phyloP scores from a whole-genome alignment of 1,140 invertebrate genomes.

The Polypedilum pembai region DNA sequence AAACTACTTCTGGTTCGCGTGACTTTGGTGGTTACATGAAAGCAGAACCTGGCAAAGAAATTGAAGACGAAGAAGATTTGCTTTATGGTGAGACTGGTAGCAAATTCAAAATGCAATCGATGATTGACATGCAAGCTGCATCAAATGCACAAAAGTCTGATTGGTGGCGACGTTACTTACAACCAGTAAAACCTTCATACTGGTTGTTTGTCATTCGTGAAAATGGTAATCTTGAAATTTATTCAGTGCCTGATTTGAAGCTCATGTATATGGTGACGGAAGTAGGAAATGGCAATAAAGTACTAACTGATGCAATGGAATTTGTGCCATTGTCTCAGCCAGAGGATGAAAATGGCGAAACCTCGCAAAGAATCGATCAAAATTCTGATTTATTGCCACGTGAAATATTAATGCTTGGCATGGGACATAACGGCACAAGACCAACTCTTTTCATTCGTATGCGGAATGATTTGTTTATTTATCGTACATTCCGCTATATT shows the following conservation, averaged over 20 bases:
- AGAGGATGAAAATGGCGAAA: not conserved
- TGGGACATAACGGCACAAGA: slow-evolving; percentile 72
- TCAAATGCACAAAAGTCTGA: slow-evolving; percentile 42
- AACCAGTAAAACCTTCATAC: slow-evolving; percentile 69
- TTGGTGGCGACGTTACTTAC: slow-evolving; percentile 71
- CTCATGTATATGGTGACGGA: slow-evolving; percentile 71
- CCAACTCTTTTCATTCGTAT: slow-evolving; percentile 76
- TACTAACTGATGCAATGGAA: slow-evolving; percentile 55
- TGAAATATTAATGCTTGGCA: slow-evolving; percentile 75
- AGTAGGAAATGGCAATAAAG: slow-evolving; percentile 59
- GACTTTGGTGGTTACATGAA: slow-evolving; percentile 41
- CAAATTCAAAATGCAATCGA: slow-evolving; percentile 42
- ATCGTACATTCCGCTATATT: slow-evolving; percentile 77
- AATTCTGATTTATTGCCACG: slow-evolving; percentile 41
- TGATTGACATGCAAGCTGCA: slow-evolving; percentile 42
- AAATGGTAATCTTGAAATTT: slow-evolving; percentile 86
- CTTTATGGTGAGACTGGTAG: slow-evolving; percentile 69
- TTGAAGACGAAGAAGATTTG: slow-evolving; percentile 82
- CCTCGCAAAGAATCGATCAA: slow-evolving; percentile 34
- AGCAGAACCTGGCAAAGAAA: slow-evolving; percentile 47
- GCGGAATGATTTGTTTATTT: slow-evolving; percentile 78
- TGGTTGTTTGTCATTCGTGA: slow-evolving; percentile 81
- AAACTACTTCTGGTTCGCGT: slow-evolving; percentile 32
- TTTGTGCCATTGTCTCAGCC: slow-evolving; percentile 45
- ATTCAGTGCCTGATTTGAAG: slow-evolving; percentile 83